Conservation (phyloP, 2,797 vertebrate genomes). For the Buphagus erythrorhynchus region DNA sequence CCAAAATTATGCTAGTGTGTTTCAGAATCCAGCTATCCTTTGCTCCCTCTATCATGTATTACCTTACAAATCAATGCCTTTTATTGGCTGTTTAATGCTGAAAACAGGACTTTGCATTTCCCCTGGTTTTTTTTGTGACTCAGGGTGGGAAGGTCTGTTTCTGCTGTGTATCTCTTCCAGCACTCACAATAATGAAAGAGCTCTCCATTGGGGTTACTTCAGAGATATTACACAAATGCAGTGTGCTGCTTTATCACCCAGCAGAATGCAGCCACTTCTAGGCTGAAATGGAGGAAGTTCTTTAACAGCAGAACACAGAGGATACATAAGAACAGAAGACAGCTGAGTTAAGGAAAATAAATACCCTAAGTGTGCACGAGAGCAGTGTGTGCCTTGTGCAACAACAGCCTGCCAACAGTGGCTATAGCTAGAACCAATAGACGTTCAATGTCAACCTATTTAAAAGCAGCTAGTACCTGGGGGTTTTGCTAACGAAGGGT, state of each 20-base stretch:
- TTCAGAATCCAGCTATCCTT: background rate
- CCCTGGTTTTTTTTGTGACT: background rate
- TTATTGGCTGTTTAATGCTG: background rate
- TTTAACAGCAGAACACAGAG: background rate
- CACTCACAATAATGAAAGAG: background rate
- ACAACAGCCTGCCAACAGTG: background rate
- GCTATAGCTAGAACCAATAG: background rate
- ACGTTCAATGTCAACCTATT: background rate
- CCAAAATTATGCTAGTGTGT: background rate
- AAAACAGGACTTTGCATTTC: constrained; percentile 25
- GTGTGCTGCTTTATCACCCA: background rate
- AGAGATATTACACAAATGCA: background rate
- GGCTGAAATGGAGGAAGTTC: background rate
- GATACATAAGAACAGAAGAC: background rate
- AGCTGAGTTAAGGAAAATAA: background rate
- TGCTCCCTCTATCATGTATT: background rate
- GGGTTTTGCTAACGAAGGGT: background rate
- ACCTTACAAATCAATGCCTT: background rate
- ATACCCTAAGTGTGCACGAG: background rate
- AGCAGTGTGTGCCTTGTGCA: accelerated
- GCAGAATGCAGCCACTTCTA: background rate
- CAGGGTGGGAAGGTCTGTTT: background rate
- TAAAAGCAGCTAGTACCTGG: background rate
- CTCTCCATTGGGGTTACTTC: background rate
- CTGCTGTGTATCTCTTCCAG: background rate